Evolutionary conservation across 2,888 invertebrate species (phyloP), one percentile per base, ranked within the genome.

Genomic region (Lymantria monacha): DNA sequence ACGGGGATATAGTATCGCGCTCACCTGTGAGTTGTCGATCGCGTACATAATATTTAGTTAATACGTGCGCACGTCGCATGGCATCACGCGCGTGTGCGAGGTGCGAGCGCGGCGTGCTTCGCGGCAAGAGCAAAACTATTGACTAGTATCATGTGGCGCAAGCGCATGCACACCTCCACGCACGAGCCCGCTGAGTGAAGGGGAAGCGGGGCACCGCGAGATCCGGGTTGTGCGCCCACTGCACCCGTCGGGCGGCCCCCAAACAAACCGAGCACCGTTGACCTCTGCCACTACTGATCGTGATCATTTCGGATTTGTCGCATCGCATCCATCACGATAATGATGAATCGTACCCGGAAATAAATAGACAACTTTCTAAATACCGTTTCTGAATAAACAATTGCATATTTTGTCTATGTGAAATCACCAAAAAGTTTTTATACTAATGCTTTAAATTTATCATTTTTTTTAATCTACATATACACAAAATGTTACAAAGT

Each of bases 1-100:
- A 62, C 66, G 66, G 57, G 57, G 66, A 56, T 70, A 66, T 67
- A 66, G 65, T 64, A 57, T 74, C 83, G 81, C 85, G 84, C 88
- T 90, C 89, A 91, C 90, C 90, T 91, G 90, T 75, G 82, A 79
- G 83, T 83, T 85, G 81, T 87, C 90, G 71, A 87, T 83, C 77
- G 87, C 88, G 87, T 82, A 87, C 90, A 91, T 91, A 85, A 83
- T 87, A 85, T 74, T 78, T 81, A 79, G 79, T 81, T 72, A 81
- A 70, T 76, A 69, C 63, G 80, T 72, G 74, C 72, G 75, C 72
- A 74, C 73, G 76, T 74, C 74, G 79, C 83, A 79, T 82, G 80
- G 77, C 87, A 83, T 78, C 61, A 63, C 72, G 74, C 77, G 75
- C 69, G 66, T 70, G 77, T 78, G 76, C 77, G 12, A 38, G 36